Percentiles rank a stretch among this genome's conserved stretches.
phyloP scores from a whole-genome alignment of 2,113 vertebrate genomes.

The Centropus unirufus region DNA sequence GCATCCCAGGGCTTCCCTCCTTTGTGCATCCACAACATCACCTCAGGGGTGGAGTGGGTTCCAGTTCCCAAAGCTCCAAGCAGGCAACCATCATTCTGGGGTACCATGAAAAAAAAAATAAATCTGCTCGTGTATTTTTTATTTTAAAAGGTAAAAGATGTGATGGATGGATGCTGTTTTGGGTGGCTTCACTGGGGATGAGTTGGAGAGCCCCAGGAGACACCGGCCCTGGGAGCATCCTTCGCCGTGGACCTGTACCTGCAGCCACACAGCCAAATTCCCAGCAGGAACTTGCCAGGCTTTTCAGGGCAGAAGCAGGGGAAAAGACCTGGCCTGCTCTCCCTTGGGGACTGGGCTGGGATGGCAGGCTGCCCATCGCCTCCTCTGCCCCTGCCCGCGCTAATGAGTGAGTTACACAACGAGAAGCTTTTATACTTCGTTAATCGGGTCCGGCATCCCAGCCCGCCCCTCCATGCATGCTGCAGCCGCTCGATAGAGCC shows the following conservation, averaged over 20 bases:
- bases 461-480: neutral
- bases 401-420: slow-evolving; percentile 76
- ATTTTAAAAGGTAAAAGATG: neutral
- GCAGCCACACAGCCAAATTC: fast-evolving
- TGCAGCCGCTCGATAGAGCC: neutral
- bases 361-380: slow-evolving; percentile 37
- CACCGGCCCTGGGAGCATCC: neutral
- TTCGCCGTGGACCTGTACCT: neutral
- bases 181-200: neutral
- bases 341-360: neutral
- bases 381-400: slow-evolving; percentile 56
- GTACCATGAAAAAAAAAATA: neutral
- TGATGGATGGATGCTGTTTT: neutral
- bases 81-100: neutral
- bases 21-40: neutral
- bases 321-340: neutral
- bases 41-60: neutral
- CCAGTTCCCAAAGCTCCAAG: neutral
- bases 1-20: fast-evolving
- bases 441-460: slow-evolving; percentile 46
- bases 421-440: slow-evolving; percentile 69
- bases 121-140: fast-evolving
- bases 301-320: neutral
- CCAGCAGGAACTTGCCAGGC: neutral
- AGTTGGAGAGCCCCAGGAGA: neutral